These are phyloP conservation scores for Antigone vipio DNA, from an alignment of 2,113 vertebrate genomes.

Conservation along the genomic window DNA sequence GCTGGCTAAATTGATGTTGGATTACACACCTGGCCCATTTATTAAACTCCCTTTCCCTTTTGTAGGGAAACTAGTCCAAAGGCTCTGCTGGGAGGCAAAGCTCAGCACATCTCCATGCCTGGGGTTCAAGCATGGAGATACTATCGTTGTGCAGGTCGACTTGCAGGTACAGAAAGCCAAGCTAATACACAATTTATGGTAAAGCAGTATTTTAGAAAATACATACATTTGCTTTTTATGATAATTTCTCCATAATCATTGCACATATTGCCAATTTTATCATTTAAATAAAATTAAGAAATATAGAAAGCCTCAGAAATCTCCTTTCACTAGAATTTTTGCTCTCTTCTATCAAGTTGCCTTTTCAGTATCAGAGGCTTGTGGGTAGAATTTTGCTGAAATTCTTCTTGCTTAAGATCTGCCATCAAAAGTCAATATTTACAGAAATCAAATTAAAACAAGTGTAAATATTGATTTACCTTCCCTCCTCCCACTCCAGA, in stretches of 20 bases:
- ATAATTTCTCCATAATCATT: not conserved
- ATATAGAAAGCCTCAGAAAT: not conserved
- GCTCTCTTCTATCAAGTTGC: not conserved
- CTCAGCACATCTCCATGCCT: not conserved
- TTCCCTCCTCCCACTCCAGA: not conserved
- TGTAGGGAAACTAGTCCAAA: constrained; percentile 14
- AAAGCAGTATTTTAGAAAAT: not conserved
- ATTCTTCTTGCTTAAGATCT: not conserved
- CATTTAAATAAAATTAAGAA: not conserved
- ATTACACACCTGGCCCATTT: constrained; percentile 38
- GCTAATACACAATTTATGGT: not conserved
- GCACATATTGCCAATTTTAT: not conserved
- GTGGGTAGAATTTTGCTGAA: not conserved
- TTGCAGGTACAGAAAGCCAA: not conserved
- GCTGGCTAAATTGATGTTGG: constrained; percentile 46
- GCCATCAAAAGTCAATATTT: not conserved
- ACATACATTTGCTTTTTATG: not conserved
- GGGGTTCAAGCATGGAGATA: not conserved
- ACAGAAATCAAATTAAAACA: constrained; percentile 37
- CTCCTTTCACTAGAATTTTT: not conserved
- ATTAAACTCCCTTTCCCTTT: constrained; percentile 23
- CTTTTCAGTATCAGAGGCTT: not conserved
- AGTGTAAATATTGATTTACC: constrained; percentile 3
- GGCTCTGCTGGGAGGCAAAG: not conserved
- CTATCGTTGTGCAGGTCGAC: not conserved